A percentile compares a stretch with the other conserved stretches of the same genome.
Conservation (phyloP, 1,140 invertebrate genomes). For the Rhizoglyphus robini region DNA sequence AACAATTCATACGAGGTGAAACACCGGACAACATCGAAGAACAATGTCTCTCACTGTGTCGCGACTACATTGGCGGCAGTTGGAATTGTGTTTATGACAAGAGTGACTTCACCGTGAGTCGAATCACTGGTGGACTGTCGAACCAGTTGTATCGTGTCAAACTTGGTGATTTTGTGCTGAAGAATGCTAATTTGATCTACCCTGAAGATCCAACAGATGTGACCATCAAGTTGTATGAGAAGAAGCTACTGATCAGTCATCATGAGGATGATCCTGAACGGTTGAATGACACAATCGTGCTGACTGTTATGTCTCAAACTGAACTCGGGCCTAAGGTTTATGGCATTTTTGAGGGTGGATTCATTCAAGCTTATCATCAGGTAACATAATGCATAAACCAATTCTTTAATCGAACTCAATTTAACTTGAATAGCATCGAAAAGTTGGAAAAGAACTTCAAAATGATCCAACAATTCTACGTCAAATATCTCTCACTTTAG, state of each 20-base stretch:
- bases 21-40: background rate
- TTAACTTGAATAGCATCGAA: no score
- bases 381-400: no score
- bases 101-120: background rate
- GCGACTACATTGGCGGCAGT: background rate
- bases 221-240: background rate
- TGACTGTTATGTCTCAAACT: background rate
- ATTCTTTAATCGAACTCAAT: no score
- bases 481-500: no score
- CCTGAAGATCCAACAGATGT: slow-evolving; percentile 1
- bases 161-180: background rate
- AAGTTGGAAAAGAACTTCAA: no score
- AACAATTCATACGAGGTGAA: background rate
- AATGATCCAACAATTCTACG: no score
- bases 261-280: background rate
- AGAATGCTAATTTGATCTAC: background rate
- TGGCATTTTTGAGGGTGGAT: no score
- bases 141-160: background rate
- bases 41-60: background rate
- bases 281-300: no score
- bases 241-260: background rate
- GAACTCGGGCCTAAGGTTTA: no score
- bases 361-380: background rate
- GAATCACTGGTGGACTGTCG: slow-evolving; percentile 8
- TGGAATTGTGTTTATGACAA: background rate